Evolutionary conservation across 2,113 vertebrate genomes (phyloP), one percentile per base, ranked within the genome.

Genomic region (Chascanopsetta lugubris): DNA sequence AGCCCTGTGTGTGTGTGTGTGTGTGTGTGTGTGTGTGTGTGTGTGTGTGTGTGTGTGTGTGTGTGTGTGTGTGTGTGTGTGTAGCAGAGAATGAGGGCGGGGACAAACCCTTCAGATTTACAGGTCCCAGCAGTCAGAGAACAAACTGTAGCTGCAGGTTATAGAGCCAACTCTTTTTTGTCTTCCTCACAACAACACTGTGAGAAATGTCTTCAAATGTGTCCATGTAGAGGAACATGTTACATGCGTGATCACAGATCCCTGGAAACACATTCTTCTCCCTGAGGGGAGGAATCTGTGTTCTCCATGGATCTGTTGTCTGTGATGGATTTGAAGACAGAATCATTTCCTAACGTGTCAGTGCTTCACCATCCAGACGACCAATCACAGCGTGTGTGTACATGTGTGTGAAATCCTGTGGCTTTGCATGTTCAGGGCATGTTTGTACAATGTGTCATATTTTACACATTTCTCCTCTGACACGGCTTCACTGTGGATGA

Each of bases 11-110:
- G 83, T 84, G 85, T 89, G 86, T 85, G 87, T 89, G 85, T 76
- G 85, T 87, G 83, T 84, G 85, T 89, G 86, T 85, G 87, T 89
- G 85, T 76, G 85, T 87, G 83, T 84, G 85, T 89, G 86, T 85
- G 87, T 89, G 85, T 76, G 85, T 87, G 83, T 84, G 85, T 89
- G 86, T 85, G 87, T 89, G 85, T 76, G 85, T 87, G 83, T 84
- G 85, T 89, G 86, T 85, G 87, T 89, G 85, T 76, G 85, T 87
- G 83, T 84, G 85, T 89, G 86, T 85, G 87, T n/a, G 88, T 90
- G 85, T 82, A 82, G 74, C 73, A 85, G 88, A 87, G 85, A 91
- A 91, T 87, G 85, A 87, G 68, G 75, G 67, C 80, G 80, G 79
- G 73, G 84, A 77, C 68, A 88, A 85, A 86, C 69, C 86, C 76